Evolutionary conservation across 1,140 invertebrate genomes (phyloP).

Genomic region (Dufourea novaeangliae): DNA sequence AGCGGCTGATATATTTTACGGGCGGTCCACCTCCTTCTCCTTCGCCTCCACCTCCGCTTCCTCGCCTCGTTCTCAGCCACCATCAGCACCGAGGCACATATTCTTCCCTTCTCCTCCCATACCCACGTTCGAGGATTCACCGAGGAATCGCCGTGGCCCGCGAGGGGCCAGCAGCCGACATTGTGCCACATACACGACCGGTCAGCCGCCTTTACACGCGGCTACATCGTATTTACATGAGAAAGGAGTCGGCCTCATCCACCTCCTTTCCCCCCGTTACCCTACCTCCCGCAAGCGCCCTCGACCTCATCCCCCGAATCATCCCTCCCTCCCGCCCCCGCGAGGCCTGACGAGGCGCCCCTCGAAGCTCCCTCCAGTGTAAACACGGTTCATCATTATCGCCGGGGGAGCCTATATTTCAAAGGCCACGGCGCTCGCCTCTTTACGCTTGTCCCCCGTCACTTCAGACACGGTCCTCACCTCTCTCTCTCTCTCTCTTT

Average conservation of each 20-base stretch:
- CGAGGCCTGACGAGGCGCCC: constrained; percentile 65
- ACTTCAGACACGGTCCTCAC: constrained; percentile 61
- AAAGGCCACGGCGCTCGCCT: constrained; percentile 58
- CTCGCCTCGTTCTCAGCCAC: constrained; percentile 52
- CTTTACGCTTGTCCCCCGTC: constrained; percentile 66
- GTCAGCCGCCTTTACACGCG: constrained; percentile 79
- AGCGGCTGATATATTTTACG: constrained; percentile 82
- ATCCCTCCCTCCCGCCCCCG: constrained; percentile 42
- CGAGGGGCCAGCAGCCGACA: constrained; percentile 70
- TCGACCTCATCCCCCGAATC: no score
- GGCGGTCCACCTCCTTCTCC: constrained; percentile 64
- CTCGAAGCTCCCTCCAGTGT: constrained; percentile 71
- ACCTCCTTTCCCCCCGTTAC: constrained; percentile 55
- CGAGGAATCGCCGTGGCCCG: constrained; percentile 57
- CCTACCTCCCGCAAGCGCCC: no score
- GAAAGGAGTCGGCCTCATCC: constrained; percentile 76
- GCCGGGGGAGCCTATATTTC: constrained; percentile 76
- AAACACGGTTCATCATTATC: constrained; percentile 81
- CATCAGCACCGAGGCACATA: constrained; percentile 43
- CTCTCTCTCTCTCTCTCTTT: background rate
- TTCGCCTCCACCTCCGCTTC: constrained; percentile 27
- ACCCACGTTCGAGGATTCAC: background rate
- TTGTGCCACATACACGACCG: constrained; percentile 77
- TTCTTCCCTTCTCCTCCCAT: constrained; percentile 16
- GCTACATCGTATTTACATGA: constrained; percentile 82